Base-by-base conservation (phyloP, 2,888 invertebrate species). In the Brachyptera putata region DNA sequence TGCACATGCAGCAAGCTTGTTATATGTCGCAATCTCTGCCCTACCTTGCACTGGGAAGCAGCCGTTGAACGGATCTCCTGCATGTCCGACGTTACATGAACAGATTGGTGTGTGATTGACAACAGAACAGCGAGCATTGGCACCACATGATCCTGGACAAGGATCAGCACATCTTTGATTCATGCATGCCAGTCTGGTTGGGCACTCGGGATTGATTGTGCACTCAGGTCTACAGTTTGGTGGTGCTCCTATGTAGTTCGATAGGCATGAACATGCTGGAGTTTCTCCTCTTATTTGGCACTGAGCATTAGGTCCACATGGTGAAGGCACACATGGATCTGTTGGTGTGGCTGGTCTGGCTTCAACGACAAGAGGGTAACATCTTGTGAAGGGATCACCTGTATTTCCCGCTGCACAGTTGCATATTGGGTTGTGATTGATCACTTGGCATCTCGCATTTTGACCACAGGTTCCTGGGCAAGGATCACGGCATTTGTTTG, bases 281-380 rank as follows among this genome's bases (percentile, higher is more conserved):
- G 85, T 86, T 69, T 85, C 85, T 66, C 88, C 87, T 65, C 87
- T 81, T 57, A 85, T 80, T 67, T 86, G 84, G 70, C 93, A 93
- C 74, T 92, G 92, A 7, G 88, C 84, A 69, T 87, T 84, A 63
- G 87, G 85, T 59, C 92, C 92, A 72, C 92, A 93, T 2, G 91
- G 70, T 49, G 43, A 68, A 66, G 16, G 74, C 69, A 61, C 67
- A 67, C 60, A 72, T 67, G 50, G 66, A 65, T 64, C 72, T 66
- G 22, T 61, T 56, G 26, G 66, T 69, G 57, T 9, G 7, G 65
- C 58, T 59, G 60, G 68, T 30, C 53, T 34, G 5, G 69, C 69
- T 55, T 60, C 58, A 53, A 58, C 61, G 16, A 49, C 56, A 68
- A 76, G 72, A 39, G 79, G 73, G 50, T 76, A 74, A 70, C 89